Conservation (phyloP, 2,888 invertebrate species). For the Drosophila rubida region DNA sequence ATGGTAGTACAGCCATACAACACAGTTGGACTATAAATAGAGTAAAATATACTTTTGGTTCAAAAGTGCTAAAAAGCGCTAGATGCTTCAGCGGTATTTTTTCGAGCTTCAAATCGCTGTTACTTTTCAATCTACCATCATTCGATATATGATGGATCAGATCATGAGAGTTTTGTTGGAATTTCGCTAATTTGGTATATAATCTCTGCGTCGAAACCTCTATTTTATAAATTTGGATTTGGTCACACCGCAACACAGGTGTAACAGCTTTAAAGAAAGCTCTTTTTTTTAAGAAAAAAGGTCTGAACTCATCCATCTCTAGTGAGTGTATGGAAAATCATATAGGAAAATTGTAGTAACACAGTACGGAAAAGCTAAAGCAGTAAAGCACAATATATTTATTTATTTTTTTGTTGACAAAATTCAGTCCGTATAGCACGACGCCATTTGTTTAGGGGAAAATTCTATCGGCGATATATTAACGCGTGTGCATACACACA, state of each 20-base stretch:
- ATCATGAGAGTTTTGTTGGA: too few relatives aligned
- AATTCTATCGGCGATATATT: constrained; percentile 21
- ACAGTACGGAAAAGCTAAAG: background rate
- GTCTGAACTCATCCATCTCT: background rate
- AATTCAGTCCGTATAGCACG: constrained; percentile 3
- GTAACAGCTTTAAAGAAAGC: background rate
- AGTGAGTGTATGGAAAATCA: background rate
- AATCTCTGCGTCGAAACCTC: background rate
- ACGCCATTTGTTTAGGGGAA: constrained; percentile 44
- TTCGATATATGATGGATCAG: too few relatives aligned
- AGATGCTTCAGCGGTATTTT: constrained; percentile 6
- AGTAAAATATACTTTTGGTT: too few relatives aligned
- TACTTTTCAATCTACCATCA: background rate
- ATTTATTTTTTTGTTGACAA: constrained; percentile 2
- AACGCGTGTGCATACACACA: constrained; percentile 24
- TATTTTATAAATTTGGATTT: background rate
- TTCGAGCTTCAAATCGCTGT: background rate
- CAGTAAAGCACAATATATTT: background rate
- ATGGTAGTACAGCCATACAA: too few relatives aligned
- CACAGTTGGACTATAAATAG: too few relatives aligned
- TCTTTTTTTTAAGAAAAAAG: background rate
- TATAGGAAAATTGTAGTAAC: background rate
- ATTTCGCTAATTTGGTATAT: background rate
- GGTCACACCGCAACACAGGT: background rate
- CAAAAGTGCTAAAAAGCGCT: constrained; percentile 28